A percentile compares a stretch with the other conserved stretches of the same genome.
Evolutionary conservation across 1,140 invertebrate genomes (phyloP).

Genomic region (Mylabris phalerata): DNA sequence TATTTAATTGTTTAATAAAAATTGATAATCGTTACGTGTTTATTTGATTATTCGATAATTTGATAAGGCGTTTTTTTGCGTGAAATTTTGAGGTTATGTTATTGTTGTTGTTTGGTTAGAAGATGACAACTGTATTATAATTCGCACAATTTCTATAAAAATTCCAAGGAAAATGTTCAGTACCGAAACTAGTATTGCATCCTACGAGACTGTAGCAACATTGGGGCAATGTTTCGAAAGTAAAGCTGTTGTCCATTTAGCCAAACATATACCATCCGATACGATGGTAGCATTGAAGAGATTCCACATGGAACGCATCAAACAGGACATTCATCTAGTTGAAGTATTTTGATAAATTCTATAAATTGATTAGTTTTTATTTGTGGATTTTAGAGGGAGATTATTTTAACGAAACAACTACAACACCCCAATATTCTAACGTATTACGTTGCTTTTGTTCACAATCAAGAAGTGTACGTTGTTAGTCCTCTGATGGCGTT

Average conservation of each 20-base stretch:
- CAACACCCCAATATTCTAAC: slow-evolving; percentile 71
- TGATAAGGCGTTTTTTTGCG: neutral
- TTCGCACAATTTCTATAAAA: neutral
- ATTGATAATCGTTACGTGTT: neutral
- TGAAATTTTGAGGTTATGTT: too few species aligned
- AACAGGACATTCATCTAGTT: slow-evolving; percentile 57
- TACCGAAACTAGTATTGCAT: slow-evolving; percentile 25
- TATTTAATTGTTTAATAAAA: slow-evolving; percentile 11
- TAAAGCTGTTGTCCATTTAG: slow-evolving; percentile 59
- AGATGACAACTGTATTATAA: too few species aligned
- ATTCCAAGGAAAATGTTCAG: neutral
- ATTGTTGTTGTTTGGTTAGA: too few species aligned
- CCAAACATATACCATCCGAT: slow-evolving; percentile 58
- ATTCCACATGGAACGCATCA: slow-evolving; percentile 64
- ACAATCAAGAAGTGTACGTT: slow-evolving; percentile 65
- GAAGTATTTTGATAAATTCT: slow-evolving; percentile 45
- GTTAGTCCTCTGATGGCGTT: slow-evolving; percentile 73
- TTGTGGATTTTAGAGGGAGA: slow-evolving; percentile 51
- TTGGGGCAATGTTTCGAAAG: slow-evolving; percentile 62
- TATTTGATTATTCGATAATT: neutral
- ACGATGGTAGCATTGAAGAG: slow-evolving; percentile 67
- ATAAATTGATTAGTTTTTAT: slow-evolving; percentile 18
- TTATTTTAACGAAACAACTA: slow-evolving; percentile 68
- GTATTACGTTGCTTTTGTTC: slow-evolving; percentile 66
- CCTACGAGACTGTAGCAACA: slow-evolving; percentile 55